Conservation (phyloP, 2,888 invertebrate genomes). For the Conchocele bisecta region DNA sequence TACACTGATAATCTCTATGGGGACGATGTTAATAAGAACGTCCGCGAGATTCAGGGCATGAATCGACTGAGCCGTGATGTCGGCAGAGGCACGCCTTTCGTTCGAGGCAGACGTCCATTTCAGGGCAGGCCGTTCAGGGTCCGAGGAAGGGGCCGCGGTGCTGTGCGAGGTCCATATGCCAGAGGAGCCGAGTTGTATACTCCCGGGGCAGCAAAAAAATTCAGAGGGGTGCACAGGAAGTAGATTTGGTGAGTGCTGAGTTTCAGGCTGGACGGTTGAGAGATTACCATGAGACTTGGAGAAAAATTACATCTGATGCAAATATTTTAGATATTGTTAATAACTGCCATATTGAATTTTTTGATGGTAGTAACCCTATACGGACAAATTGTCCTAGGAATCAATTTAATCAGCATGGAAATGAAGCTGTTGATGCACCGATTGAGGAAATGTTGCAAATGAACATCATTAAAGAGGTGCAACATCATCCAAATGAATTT, state of each 20-base stretch:
- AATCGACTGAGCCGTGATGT: conserved; percentile 4
- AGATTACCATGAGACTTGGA: conserved; percentile 18
- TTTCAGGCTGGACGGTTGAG: conserved; percentile 22
- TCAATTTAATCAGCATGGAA: not conserved
- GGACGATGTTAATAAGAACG: conserved; percentile 4
- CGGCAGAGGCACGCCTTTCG: not conserved
- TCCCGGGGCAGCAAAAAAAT: conserved; percentile 21
- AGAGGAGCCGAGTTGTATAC: too few species aligned
- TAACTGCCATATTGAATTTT: conserved; percentile 22
- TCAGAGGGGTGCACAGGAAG: not conserved
- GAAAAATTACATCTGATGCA: conserved; percentile 12
- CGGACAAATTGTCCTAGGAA: too few species aligned
- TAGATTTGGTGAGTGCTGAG: not conserved
- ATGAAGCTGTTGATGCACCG: not conserved
- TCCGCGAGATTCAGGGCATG: conserved; percentile 12
- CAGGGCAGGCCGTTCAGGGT: too few species aligned
- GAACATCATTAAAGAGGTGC: conserved; percentile 21
- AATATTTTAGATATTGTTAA: conserved; percentile 20
- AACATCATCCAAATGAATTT: conserved; percentile 14
- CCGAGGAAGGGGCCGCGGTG: too few species aligned
- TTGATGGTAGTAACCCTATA: not conserved
- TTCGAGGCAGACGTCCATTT: not conserved
- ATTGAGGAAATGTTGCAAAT: conserved; percentile 14
- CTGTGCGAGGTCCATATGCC: too few species aligned
- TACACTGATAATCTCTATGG: conserved; percentile 18